Conservation (phyloP, 2,888 invertebrate species). For the Leucophenga montana region DNA sequence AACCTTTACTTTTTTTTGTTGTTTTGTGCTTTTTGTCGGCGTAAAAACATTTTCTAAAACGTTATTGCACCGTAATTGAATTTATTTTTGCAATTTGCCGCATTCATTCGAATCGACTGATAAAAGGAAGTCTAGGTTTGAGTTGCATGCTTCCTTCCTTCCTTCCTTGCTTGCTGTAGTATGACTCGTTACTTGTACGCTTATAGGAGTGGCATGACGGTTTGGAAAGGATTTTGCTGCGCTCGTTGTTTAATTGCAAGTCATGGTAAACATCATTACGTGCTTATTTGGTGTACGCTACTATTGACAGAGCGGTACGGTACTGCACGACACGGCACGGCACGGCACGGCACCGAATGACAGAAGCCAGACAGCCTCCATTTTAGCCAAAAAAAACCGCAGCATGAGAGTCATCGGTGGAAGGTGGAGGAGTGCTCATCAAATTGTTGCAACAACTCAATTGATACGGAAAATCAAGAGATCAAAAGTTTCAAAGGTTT, state of each 20-base stretch:
- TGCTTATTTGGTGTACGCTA: conserved; percentile 23
- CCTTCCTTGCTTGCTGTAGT: too few species aligned
- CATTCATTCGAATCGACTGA: neutral
- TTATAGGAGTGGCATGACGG: too few species aligned
- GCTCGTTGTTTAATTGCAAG: conserved; percentile 38
- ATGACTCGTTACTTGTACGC: too few species aligned
- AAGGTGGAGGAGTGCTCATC: conserved; percentile 9
- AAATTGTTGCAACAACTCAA: conserved; percentile 20
- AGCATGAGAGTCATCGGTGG: neutral
- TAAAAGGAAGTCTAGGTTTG: too few species aligned
- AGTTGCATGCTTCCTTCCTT: too few species aligned
- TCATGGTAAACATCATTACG: conserved; percentile 48
- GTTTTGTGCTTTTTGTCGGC: neutral
- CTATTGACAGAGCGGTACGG: conserved; percentile 8
- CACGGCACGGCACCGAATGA: neutral
- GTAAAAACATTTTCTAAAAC: conserved; percentile 1
- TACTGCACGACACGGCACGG: neutral
- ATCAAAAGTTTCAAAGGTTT: conserved; percentile 25
- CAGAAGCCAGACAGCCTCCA: neutral
- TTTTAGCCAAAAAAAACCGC: neutral
- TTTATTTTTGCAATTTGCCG: conserved; percentile 13
- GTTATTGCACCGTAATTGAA: conserved; percentile 14
- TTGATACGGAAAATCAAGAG: conserved; percentile 23
- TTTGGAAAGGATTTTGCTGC: conserved; percentile 15
- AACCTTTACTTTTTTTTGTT: neutral